phyloP scores from a whole-genome alignment of 2,797 vertebrate genomes.

The Danio aesculapii region DNA sequence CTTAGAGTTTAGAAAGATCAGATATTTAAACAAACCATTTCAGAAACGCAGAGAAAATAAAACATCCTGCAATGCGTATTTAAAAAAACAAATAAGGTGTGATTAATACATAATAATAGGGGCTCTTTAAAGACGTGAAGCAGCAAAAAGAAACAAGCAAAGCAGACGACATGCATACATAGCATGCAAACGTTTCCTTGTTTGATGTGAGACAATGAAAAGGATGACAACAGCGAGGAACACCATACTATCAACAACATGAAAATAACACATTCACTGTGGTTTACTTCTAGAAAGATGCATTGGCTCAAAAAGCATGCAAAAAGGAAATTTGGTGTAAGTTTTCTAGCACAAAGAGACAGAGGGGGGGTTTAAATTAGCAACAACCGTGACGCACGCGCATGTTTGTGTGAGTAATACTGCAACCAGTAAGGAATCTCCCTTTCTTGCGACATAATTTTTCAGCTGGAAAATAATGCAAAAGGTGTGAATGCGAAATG shows the following conservation, averaged over 20 bases:
- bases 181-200: conserved; percentile 21
- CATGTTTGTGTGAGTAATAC: conserved; percentile 73
- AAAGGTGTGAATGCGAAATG: conserved; percentile 51
- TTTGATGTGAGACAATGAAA: background rate
- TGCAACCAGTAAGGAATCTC: conserved; percentile 77
- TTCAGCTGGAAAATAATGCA: conserved; percentile 52
- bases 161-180: conserved; percentile 28
- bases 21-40: conserved; percentile 16
- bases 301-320: background rate
- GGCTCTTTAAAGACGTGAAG: conserved; percentile 11
- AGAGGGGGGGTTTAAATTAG: conserved; percentile 49
- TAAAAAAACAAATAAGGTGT: too few species aligned
- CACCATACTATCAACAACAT: background rate
- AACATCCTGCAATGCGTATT: too few species aligned
- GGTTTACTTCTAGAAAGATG: background rate
- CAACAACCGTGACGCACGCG: conserved; percentile 59
- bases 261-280: background rate
- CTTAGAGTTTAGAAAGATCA: too few species aligned
- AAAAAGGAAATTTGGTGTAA: conserved; percentile 26
- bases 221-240: background rate
- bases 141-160: conserved; percentile 9
- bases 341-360: conserved; percentile 31
- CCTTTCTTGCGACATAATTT: conserved; percentile 61
- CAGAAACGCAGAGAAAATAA: background rate
- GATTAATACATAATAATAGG: too few species aligned